Base-by-base conservation (phyloP, 2,888 invertebrate genomes). In the Mesochorus sp. region DNA sequence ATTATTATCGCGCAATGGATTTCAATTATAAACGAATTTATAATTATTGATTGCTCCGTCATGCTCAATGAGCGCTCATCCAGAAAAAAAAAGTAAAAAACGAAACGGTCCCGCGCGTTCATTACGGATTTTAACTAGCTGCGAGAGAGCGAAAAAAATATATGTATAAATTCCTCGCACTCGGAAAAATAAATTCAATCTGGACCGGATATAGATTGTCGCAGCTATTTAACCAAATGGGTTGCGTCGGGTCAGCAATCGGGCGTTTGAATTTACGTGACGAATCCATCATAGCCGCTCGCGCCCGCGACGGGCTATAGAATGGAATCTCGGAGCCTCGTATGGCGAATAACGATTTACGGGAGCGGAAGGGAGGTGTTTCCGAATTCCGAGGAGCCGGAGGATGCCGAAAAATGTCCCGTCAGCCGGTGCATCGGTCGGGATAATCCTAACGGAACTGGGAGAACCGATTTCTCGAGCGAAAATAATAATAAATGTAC, bases 211-310 rank as follows among this genome's bases (percentile, higher is more conserved):
- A 67, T 67, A 6, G 62, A 37, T 42, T 64, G 77, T 62, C 67
- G 49, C 55, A 51, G 62, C 53, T 77, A 59, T 77, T 77, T 73
- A 77, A 55, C 67, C 67, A 73, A 73, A 73, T 62, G 49, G 55
- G 21, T 49, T 37, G 49, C 21, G 51, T 28, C 47, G 62, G 49
- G 51, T 66, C 57, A 39, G 47, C 61, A 53, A 44, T 59, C 83
- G 81, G 80, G 57, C 80, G 79, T 26, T 62, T 24, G 51, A 57
- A 76, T 72, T 72, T 72, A 83, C 83, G 84, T 80, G 81, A 84
- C 80, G 81, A 80, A 82, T 80, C 80, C 81, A 67, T 85, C 83
- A 84, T 82, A 84, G 80, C 77, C n/a, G n/a, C n/a, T n/a, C n/a
- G n/a, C n/a, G n/a, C n/a, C n/a, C n/a, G n/a, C 82, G 77, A 80